Evolutionary conservation across 2,797 vertebrate genomes (phyloP), one percentile per base, ranked within the genome.

Genomic region (Hylomyscus alleni): DNA sequence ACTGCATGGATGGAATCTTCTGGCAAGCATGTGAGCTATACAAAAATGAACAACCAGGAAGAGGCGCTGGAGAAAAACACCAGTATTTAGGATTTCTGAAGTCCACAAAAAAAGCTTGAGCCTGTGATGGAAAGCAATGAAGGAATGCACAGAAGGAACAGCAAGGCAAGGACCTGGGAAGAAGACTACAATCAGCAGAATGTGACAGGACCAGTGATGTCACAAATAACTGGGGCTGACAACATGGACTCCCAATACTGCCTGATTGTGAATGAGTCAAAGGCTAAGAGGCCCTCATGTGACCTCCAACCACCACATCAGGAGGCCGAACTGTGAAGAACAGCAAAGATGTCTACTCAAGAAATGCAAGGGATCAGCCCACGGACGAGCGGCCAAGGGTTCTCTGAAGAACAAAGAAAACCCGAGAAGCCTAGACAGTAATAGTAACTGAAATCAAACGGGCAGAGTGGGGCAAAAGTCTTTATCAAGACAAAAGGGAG

Each of bases 401-500:
- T 73, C 26, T 69, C 77, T 29, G 2, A 75, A 65, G 29, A 58
- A 81, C 2, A 89, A 10, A 26, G 65, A 95, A 91, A 83, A 77
- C 20, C 54, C 0, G 20, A 93, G 65, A 62, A 67, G 77, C 54
- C 37, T 40, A 75, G 81, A 52, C 5, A 31, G 44, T 37, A 60
- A 67, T 37, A 34, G 83, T 26, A 65, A 0, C 17, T n/a, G 14
- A 87, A 90, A 93, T 77, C 37, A 90, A 54, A 67, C 4, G 52
- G 62, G n/a, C 40, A 37, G 34, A 37, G 34, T 2, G 58, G 54
- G 26, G 14, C 40, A 62, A 95, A 92, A 11, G 58, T 92, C 73
- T 85, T 90, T 34, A 80, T 22, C 17, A 95, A 72, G 82, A 78
- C 47, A 86, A 62, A 91, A 17, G 90, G 34, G 26, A 85, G n/a